Conservation (phyloP, 2,113 vertebrate genomes). For the Corydoras maculifer region DNA sequence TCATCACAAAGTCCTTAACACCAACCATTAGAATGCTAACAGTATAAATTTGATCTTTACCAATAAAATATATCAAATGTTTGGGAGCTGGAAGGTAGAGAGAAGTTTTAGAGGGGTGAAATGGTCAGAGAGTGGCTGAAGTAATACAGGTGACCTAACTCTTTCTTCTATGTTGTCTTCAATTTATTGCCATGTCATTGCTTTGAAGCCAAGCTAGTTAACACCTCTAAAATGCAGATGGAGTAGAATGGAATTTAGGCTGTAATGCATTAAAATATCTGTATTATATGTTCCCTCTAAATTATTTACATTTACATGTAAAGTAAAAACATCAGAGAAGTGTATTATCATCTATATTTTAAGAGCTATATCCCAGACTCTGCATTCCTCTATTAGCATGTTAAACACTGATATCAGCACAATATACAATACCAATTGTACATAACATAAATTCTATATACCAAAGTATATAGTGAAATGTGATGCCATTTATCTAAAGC, state of each 20-base stretch:
- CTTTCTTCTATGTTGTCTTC: slow-evolving; percentile 41
- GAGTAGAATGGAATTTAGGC: slow-evolving; percentile 32
- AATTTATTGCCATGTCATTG: slow-evolving; percentile 49
- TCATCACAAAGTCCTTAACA: slow-evolving; percentile 31
- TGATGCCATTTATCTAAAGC: too few species aligned
- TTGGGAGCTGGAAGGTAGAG: not conserved
- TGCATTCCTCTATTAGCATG: too few species aligned
- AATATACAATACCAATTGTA: too few species aligned
- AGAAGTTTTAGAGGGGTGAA: slow-evolving; percentile 36
- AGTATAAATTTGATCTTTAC: slow-evolving; percentile 39
- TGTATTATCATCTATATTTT: too few species aligned
- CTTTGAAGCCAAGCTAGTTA: slow-evolving; percentile 46
- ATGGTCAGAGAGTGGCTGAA: slow-evolving; percentile 40
- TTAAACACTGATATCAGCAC: too few species aligned
- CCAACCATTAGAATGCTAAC: slow-evolving; percentile 21
- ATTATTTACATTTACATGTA: too few species aligned
- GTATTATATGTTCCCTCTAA: too few species aligned
- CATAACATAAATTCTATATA: too few species aligned
- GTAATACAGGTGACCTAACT: slow-evolving; percentile 42
- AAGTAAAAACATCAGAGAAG: too few species aligned
- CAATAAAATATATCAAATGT: slow-evolving; percentile 30
- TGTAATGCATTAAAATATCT: not conserved
- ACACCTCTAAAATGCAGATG: slow-evolving; percentile 49
- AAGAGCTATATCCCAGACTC: too few species aligned
- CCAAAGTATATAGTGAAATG: too few species aligned